Conservation (phyloP, 2,113 vertebrate species). For the Oenanthe oenanthe region DNA sequence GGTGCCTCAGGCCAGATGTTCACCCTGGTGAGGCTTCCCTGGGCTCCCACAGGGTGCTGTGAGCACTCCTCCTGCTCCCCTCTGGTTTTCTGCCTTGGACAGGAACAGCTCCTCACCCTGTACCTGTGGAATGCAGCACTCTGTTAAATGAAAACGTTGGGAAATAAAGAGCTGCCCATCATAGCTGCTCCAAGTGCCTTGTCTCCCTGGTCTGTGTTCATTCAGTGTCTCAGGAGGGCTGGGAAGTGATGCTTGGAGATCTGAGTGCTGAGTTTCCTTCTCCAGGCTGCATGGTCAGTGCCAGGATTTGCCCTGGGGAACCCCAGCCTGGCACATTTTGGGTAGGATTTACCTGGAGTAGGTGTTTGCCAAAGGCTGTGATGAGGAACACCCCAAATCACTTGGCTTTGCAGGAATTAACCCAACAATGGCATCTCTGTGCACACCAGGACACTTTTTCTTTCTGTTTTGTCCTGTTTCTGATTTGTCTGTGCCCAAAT, state of each 20-base stretch:
- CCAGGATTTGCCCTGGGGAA: neutral
- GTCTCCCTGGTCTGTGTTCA: neutral
- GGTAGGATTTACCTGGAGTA: neutral
- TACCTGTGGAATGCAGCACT: slow-evolving; percentile 55
- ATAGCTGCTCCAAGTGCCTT: neutral
- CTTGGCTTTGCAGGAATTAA: neutral
- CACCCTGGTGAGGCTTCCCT: neutral
- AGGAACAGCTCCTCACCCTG: slow-evolving; percentile 10
- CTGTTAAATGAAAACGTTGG: slow-evolving; percentile 44
- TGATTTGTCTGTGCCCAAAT: neutral
- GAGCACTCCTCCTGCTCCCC: neutral
- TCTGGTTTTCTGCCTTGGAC: slow-evolving; percentile 1
- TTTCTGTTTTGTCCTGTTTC: neutral
- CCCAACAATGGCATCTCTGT: neutral
- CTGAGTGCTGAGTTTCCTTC: neutral
- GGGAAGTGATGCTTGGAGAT: neutral
- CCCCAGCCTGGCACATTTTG: neutral
- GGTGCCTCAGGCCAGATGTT: neutral
- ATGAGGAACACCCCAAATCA: neutral
- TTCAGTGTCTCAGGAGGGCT: neutral
- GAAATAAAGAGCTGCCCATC: slow-evolving; percentile 58
- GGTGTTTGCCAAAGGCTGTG: neutral
- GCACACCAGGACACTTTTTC: neutral
- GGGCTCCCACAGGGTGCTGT: neutral
- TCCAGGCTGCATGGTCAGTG: rapidly evolving